Conservation (phyloP, 2,113 vertebrate species). For the Acanthisitta chloris region DNA sequence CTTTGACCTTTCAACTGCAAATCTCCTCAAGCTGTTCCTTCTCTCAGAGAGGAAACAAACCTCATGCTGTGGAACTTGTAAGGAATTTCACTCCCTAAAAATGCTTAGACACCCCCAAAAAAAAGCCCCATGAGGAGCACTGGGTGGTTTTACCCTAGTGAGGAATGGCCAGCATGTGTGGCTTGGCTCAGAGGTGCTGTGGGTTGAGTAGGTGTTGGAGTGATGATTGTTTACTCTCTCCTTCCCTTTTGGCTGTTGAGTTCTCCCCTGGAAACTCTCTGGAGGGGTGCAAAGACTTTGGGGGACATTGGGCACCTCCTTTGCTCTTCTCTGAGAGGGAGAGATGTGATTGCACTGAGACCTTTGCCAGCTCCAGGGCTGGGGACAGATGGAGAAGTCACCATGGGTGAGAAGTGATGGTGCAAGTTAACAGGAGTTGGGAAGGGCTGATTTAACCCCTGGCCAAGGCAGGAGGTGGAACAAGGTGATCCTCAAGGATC, state of each 20-base stretch:
- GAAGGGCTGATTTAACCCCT: too few species aligned
- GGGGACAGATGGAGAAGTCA: not conserved
- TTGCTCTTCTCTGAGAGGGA: not conserved
- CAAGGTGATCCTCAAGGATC: too few species aligned
- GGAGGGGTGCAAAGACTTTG: not conserved
- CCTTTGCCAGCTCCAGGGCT: not conserved
- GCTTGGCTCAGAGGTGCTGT: rapidly evolving
- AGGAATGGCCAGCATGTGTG: rapidly evolving
- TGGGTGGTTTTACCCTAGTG: not conserved
- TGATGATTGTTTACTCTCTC: rapidly evolving
- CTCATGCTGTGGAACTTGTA: not conserved
- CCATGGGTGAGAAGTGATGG: not conserved
- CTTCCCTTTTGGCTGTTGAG: not conserved
- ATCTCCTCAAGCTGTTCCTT: not conserved
- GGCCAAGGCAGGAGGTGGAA: not conserved
- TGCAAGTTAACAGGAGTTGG: not conserved
- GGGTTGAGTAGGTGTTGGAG: not conserved
- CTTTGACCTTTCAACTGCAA: constrained; percentile 81
- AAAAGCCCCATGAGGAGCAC: not conserved
- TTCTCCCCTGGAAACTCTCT: not conserved
- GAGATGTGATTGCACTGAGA: rapidly evolving
- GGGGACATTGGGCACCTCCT: not conserved
- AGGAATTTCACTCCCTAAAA: not conserved
- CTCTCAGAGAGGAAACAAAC: constrained; percentile 5
- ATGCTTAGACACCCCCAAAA: not conserved